A percentile compares a stretch with the other conserved stretches of the same genome.
These are phyloP conservation scores for Rachycentron canadum DNA, from an alignment of 2,797 vertebrate species.

Conservation along the genomic window DNA sequence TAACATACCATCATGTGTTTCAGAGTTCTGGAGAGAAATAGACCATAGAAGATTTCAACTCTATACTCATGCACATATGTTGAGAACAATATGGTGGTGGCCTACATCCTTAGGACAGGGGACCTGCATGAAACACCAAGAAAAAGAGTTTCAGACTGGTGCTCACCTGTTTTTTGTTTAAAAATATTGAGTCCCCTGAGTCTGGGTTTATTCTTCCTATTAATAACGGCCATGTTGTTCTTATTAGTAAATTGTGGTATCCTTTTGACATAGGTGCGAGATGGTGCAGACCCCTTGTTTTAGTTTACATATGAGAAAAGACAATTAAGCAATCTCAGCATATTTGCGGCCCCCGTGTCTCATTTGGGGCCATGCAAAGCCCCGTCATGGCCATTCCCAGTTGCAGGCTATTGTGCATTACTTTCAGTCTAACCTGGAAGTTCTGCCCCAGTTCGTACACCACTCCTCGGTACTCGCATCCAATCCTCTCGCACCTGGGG, in stretches of 20 bases:
- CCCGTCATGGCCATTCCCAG: neutral
- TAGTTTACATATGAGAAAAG: too few species aligned
- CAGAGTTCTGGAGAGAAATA: constrained; percentile 9
- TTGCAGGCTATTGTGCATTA: neutral
- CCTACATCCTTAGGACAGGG: too few species aligned
- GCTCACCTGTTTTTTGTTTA: neutral
- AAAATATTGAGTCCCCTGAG: neutral
- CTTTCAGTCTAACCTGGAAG: constrained; percentile 84
- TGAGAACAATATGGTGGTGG: too few species aligned
- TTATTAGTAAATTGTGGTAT: neutral
- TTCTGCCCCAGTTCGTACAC: constrained; percentile 87
- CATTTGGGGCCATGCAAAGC: too few species aligned
- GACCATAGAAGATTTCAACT: neutral
- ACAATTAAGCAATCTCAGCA: too few species aligned
- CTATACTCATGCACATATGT: neutral
- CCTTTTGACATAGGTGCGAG: neutral
- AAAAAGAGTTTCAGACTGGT: neutral
- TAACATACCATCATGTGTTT: constrained; percentile 21
- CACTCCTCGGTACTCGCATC: constrained; percentile 88
- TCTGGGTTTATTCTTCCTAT: neutral
- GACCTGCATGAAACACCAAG: constrained; percentile 12
- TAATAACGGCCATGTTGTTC: neutral
- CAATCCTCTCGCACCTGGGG: constrained; percentile 89
- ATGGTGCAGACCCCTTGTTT: too few species aligned
- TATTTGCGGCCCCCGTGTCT: too few species aligned